A percentile compares a stretch with the other conserved stretches of the same genome.
Conservation (phyloP, 1,140 invertebrate genomes). For the Zaprionus tsacasi region DNA sequence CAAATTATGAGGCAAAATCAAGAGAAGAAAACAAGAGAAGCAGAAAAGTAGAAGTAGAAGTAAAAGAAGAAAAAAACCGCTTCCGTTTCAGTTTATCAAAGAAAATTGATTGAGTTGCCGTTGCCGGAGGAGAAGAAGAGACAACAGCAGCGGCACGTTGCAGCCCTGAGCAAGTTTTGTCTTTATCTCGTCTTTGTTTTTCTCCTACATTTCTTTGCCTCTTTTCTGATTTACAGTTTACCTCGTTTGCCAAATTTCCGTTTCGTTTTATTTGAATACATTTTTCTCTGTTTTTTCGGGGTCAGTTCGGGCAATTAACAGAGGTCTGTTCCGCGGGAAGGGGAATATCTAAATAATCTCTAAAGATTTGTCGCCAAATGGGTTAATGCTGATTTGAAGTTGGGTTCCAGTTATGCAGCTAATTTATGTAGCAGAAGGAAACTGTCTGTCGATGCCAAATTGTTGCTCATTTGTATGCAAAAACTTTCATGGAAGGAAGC, state of each 20-base stretch:
- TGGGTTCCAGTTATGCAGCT: slow-evolving; percentile 23
- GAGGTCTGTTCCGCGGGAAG: slow-evolving; percentile 31
- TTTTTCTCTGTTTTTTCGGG: slow-evolving; percentile 41
- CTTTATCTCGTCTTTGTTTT: neutral
- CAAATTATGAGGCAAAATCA: slow-evolving; percentile 49
- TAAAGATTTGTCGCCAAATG: slow-evolving; percentile 40
- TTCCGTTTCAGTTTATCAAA: slow-evolving; percentile 77
- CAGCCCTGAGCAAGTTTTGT: neutral
- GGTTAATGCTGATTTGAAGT: slow-evolving; percentile 47
- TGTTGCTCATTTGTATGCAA: slow-evolving; percentile 47
- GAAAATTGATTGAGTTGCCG: slow-evolving; percentile 67
- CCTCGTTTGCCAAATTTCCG: slow-evolving; percentile 67
- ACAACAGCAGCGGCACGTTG: slow-evolving; percentile 5
- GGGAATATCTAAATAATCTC: slow-evolving; percentile 6
- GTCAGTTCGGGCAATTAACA: slow-evolving; percentile 69
- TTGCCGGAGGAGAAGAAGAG: slow-evolving; percentile 1
- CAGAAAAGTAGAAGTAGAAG: neutral
- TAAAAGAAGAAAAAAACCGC: slow-evolving; percentile 60
- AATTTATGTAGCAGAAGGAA: slow-evolving; percentile 39
- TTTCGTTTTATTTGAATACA: slow-evolving; percentile 67
- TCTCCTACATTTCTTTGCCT: neutral
- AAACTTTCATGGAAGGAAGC: slow-evolving; percentile 44
- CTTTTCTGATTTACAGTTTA: slow-evolving; percentile 54
- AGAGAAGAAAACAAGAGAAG: neutral
- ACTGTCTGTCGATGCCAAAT: slow-evolving; percentile 38